Evolutionary conservation across 2,797 vertebrate species (phyloP).

Genomic region (Dendrocincla fuliginosa): DNA sequence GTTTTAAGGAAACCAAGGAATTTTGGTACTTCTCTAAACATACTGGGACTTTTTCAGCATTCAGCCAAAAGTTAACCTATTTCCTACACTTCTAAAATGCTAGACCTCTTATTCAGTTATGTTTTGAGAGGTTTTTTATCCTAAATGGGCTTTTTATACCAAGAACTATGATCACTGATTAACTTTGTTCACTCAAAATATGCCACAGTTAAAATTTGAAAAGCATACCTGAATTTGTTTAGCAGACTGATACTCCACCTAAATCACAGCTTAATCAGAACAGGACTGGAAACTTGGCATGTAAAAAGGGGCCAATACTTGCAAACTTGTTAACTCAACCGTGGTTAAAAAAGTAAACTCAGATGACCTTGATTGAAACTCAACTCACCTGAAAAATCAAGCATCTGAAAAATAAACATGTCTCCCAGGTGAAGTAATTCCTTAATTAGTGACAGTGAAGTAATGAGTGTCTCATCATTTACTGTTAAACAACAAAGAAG

Average conservation of each 20-base stretch:
- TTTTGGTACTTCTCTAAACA: not conserved
- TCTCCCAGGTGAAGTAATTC: not conserved
- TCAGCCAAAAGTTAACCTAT: not conserved
- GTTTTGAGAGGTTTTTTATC: fast-evolving
- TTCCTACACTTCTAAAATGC: not conserved
- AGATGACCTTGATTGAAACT: not conserved
- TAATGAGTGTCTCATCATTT: not conserved
- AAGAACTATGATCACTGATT: not conserved
- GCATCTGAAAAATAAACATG: not conserved
- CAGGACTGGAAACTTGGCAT: not conserved
- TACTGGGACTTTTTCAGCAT: not conserved
- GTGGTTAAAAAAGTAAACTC: not conserved
- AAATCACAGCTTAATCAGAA: not conserved
- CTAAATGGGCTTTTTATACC: not conserved
- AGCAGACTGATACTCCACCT: not conserved
- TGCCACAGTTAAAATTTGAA: not conserved
- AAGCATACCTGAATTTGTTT: not conserved
- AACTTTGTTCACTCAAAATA: not conserved
- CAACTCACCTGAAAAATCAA: not conserved
- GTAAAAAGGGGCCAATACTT: not conserved
- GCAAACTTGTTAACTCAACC: not conserved
- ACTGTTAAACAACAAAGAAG: not conserved
- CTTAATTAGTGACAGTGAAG: not conserved
- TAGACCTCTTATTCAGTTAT: not conserved
- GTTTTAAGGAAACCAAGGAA: not conserved